A percentile compares a stretch with the other conserved stretches of the same genome.
phyloP scores from a whole-genome alignment of 2,113 vertebrate genomes.

The Saccopteryx leptura region DNA sequence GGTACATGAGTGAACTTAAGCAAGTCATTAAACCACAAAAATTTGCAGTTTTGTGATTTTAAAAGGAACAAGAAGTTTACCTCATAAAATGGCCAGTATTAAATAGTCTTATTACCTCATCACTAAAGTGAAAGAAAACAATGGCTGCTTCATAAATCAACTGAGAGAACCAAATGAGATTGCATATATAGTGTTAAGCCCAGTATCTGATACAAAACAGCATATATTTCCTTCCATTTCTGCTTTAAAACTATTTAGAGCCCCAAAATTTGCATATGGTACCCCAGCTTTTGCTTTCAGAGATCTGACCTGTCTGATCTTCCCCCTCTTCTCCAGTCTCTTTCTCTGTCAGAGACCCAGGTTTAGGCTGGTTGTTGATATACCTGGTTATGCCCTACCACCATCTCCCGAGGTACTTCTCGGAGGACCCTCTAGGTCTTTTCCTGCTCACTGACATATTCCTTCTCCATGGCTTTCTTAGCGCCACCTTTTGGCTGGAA shows the following conservation, averaged over 20 bases:
- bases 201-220: neutral
- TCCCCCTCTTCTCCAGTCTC: neutral
- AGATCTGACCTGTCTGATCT: neutral
- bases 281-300: conserved; percentile 8
- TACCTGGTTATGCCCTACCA: neutral
- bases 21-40: conserved; percentile 26
- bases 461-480: neutral
- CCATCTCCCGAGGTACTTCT: neutral
- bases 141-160: conserved; percentile 13
- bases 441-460: neutral
- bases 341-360: conserved; percentile 25
- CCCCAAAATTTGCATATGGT: neutral
- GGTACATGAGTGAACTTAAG: conserved; percentile 35
- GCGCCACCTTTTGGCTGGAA: conserved; percentile 17
- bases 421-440: neutral
- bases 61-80: conserved; percentile 13
- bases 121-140: neutral
- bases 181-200: neutral
- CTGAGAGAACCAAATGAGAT: conserved; percentile 33
- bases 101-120: conserved; percentile 41
- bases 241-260: conserved; percentile 54
- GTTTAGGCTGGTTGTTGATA: neutral
- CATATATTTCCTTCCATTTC: neutral
- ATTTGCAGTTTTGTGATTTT: neutral
- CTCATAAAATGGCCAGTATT: conserved; percentile 50